Conservation (phyloP, 2,888 invertebrate species). For the Ennomos fuscantarius region DNA sequence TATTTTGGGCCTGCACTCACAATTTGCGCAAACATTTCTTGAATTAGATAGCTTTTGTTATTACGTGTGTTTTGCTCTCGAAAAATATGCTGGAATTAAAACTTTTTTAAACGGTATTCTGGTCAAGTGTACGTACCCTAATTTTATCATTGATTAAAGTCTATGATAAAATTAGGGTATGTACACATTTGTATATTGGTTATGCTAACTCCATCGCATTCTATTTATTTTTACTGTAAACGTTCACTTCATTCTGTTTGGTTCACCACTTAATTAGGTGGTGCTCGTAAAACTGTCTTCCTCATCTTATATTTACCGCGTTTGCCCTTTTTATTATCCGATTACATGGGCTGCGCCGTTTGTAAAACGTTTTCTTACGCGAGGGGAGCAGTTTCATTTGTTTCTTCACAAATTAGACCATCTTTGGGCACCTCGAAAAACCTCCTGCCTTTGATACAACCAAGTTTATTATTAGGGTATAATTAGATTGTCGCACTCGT, state of each 20-base stretch:
- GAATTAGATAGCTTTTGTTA: slow-evolving; percentile 54
- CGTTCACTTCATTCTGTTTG: slow-evolving; percentile 78
- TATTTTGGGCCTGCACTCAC: slow-evolving; percentile 42
- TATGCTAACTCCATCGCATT: slow-evolving; percentile 36
- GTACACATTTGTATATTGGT: slow-evolving; percentile 15
- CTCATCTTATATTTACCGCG: slow-evolving; percentile 86
- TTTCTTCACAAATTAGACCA: slow-evolving; percentile 82
- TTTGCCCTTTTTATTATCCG: slow-evolving; percentile 86
- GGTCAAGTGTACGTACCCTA: too few species aligned
- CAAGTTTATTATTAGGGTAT: slow-evolving; percentile 57
- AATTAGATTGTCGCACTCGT: slow-evolving; percentile 72
- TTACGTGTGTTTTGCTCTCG: slow-evolving; percentile 37
- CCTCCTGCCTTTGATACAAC: slow-evolving; percentile 44
- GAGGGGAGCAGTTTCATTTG: slow-evolving; percentile 84
- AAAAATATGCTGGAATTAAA: slow-evolving; percentile 5
- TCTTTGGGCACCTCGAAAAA: slow-evolving; percentile 56
- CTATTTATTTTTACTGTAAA: slow-evolving; percentile 68
- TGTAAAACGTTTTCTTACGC: slow-evolving; percentile 77
- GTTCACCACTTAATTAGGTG: slow-evolving; percentile 85
- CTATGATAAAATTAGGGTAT: slow-evolving; percentile 16
- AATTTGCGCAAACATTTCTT: slow-evolving; percentile 47
- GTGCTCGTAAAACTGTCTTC: slow-evolving; percentile 85
- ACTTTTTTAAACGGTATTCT: neutral
- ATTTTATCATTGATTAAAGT: too few species aligned
- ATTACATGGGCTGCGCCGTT: slow-evolving; percentile 83